These are phyloP conservation scores for Monopterus albus DNA, from an alignment of 2,113 vertebrate genomes.

Conservation along the genomic window DNA sequence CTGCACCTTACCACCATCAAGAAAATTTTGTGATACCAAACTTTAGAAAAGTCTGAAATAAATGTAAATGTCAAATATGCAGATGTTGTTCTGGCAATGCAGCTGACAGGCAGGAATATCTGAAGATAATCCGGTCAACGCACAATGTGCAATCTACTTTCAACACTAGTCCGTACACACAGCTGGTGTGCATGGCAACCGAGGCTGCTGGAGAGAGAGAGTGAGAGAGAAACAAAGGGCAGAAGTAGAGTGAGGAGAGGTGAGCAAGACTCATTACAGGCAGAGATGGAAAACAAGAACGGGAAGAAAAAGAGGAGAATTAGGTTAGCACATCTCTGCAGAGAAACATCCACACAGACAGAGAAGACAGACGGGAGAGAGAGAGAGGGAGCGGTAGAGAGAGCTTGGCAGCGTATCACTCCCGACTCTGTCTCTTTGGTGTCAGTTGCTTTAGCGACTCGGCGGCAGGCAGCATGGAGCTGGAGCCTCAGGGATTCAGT, in stretches of 20 bases:
- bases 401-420: conserved; percentile 20
- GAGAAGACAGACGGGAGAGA: conserved; percentile 2
- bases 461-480: conserved; percentile 61
- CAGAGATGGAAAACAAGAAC: conserved; percentile 11
- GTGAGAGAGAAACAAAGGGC: background rate
- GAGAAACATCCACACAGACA: conserved; percentile 36
- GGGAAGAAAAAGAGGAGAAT: conserved; percentile 28
- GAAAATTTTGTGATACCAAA: too few relatives aligned
- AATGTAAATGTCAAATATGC: background rate
- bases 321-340: conserved; percentile 35
- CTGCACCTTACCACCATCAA: too few relatives aligned
- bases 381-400: background rate
- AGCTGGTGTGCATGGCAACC: conserved; percentile 56
- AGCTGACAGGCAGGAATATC: too few relatives aligned
- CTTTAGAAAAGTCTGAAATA: background rate
- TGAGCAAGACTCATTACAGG: conserved; percentile 19
- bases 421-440: conserved; percentile 53
- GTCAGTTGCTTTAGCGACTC: conserved; percentile 68
- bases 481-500: conserved; percentile 78
- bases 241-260: conserved; percentile 16
- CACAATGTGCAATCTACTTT: background rate
- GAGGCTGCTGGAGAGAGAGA: conserved; percentile 12
- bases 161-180: background rate
- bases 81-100: too few relatives aligned
- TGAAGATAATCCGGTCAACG: background rate